Evolutionary conservation across 1,140 invertebrate species (phyloP), one percentile per base, ranked within the genome.

Genomic region (Drosophila pectinifera): DNA sequence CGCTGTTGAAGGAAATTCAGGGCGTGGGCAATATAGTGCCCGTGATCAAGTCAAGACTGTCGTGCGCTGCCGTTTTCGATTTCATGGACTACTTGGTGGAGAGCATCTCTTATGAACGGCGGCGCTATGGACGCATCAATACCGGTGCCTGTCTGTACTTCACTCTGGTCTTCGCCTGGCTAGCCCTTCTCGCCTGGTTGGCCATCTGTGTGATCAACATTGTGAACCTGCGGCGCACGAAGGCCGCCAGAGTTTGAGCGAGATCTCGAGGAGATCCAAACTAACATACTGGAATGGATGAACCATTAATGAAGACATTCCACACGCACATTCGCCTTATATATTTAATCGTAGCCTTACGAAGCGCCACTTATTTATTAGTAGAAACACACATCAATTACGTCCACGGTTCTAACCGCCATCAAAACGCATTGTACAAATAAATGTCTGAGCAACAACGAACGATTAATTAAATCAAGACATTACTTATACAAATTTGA

Each of bases 41-140:
- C 2, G 94, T 94, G 14, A 95, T 96, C 63, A 94, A 95, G 72
- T 94, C 94, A 11, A 93, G 95, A 3, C 81, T 96, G 0, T 92
- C 93, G 2, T 96, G 95, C 80, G 93, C 93, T 34, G 94, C 95
- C 0, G 94, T 96, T 43, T 94, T 94, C 42, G 95, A 96, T 91
- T 96, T 95, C 76, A 95, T 96, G 95, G 95, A 96, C 83, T 96
- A 95, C 74, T 78, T 96, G 39, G 94, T 95, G 42, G 94, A 95
- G 59, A 92, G 77, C 46, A 80, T 93, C 0, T 93, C 92, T 7
- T 93, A 93, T 20, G 94, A 94, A 62, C 93, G 94, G 72, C 92
- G 93, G 24, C 93, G 94, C 5, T 93, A 93, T 4, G 94, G 94
- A 42, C 93, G 93, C 65, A 95, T 95, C 3, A 94, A 96, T 75